A percentile compares a stretch with the other conserved stretches of the same genome.
These are phyloP conservation scores for Neodontobutis hainanensis DNA, from an alignment of 2,113 vertebrate genomes.

Conservation along the genomic window DNA sequence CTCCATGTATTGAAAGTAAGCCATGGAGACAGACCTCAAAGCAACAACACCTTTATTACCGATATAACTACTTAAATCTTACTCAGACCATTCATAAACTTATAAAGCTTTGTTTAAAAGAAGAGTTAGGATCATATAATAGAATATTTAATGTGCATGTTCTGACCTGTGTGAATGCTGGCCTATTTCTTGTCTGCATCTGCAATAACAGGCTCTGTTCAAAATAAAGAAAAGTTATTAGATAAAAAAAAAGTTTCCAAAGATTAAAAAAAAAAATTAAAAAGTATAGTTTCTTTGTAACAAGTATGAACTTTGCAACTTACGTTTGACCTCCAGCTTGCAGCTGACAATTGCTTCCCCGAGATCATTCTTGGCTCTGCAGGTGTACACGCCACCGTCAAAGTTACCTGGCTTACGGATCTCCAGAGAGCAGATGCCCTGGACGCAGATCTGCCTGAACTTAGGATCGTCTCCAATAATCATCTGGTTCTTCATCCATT, in stretches of 20 bases:
- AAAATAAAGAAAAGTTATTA: constrained; percentile 6
- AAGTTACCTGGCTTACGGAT: constrained; percentile 92
- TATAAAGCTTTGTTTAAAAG: background rate
- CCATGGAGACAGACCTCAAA: constrained; percentile 41
- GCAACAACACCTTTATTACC: constrained; percentile 40
- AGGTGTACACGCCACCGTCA: constrained; percentile 90
- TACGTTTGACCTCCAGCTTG: constrained; percentile 93
- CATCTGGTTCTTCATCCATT: constrained; percentile 97
- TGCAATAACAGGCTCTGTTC: constrained; percentile 64
- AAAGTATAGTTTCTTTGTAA: background rate
- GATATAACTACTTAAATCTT: background rate
- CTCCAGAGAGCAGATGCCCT: constrained; percentile 93
- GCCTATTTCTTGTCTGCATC: constrained; percentile 75
- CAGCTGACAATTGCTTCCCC: constrained; percentile 90
- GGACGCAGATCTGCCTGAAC: constrained; percentile 86
- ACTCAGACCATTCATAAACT: background rate
- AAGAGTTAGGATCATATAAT: background rate
- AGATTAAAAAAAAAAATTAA: background rate
- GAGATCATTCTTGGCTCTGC: constrained; percentile 86
- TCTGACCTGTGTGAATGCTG: constrained; percentile 67
- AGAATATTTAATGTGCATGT: background rate
- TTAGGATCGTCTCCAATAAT: constrained; percentile 92
- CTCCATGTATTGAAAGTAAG: constrained; percentile 73
- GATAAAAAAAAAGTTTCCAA: background rate
- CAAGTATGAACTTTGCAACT: constrained; percentile 32